phyloP scores from a whole-genome alignment of 2,888 invertebrate genomes.

The Biston betularia region DNA sequence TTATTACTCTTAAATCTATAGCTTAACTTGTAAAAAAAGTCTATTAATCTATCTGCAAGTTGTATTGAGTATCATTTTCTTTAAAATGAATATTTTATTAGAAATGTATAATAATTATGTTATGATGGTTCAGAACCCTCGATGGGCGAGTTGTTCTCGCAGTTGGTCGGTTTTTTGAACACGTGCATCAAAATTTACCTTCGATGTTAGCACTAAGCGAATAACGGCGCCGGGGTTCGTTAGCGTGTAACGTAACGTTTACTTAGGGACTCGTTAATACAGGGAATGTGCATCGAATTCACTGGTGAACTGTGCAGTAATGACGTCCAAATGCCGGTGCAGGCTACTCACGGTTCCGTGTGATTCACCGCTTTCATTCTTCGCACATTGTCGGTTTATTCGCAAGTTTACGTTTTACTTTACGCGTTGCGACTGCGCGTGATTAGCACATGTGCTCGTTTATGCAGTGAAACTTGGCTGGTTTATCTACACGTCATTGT shows the following conservation, averaged over 20 bases:
- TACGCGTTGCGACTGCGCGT: constrained; percentile 50
- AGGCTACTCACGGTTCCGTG: constrained; percentile 57
- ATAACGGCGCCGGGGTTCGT: constrained; percentile 37
- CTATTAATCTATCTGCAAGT: too few species aligned
- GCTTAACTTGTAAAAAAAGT: too few species aligned
- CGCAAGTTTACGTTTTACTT: constrained; percentile 51
- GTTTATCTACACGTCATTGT: constrained; percentile 41
- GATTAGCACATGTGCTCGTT: constrained; percentile 49
- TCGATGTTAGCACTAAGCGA: constrained; percentile 31
- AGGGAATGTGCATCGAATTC: constrained; percentile 44
- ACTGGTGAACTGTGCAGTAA: constrained; percentile 18
- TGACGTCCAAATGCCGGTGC: constrained; percentile 46
- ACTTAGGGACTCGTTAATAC: constrained; percentile 39
- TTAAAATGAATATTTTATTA: too few species aligned
- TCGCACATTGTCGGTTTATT: constrained; percentile 63
- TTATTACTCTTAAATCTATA: too few species aligned
- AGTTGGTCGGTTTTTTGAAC: constrained; percentile 16
- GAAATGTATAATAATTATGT: too few species aligned
- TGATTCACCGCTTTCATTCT: constrained; percentile 78
- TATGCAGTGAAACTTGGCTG: constrained; percentile 48
- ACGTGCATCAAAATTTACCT: constrained; percentile 30
- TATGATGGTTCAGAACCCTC: too few species aligned
- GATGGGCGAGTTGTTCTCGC: too few species aligned
- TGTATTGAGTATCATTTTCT: too few species aligned
- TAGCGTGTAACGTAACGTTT: constrained; percentile 43